Evolutionary conservation across 2,888 invertebrate species (phyloP).

Genomic region (Fabriciana adippe): DNA sequence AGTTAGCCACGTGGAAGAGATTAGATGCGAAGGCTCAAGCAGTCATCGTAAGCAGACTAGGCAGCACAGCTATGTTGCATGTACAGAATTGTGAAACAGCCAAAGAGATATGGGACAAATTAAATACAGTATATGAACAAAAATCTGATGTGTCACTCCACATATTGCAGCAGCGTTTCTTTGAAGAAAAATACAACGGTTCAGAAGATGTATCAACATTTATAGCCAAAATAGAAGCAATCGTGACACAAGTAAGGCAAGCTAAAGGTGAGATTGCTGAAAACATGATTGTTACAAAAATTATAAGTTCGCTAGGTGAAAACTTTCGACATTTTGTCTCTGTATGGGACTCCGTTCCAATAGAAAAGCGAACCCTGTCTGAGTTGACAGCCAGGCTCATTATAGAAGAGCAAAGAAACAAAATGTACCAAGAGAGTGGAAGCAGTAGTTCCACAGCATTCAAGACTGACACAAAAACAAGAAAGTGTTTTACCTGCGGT

Average conservation of each 20-base stretch:
- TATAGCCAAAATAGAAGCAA: neutral
- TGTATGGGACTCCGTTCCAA: neutral
- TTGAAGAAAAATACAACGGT: neutral
- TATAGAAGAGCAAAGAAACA: neutral
- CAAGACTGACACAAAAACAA: neutral
- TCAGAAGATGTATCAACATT: neutral
- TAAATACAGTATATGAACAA: neutral
- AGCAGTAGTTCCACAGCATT: neutral
- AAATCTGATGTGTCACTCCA: neutral
- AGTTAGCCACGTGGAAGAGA: neutral
- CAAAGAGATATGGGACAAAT: slow-evolving; percentile 1
- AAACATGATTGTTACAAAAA: slow-evolving; percentile 5
- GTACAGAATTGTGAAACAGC: slow-evolving; percentile 1
- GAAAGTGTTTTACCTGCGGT: slow-evolving; percentile 30
- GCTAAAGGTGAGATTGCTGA: neutral
- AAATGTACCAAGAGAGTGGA: neutral
- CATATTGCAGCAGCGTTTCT: neutral
- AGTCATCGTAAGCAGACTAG: neutral
- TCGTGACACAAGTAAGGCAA: neutral
- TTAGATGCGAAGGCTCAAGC: neutral
- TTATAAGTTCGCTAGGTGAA: slow-evolving; percentile 7
- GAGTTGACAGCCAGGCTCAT: neutral
- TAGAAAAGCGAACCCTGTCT: neutral
- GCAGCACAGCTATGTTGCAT: neutral
- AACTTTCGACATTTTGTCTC: slow-evolving; percentile 1